These are phyloP conservation scores for Teleogryllus occipitalis DNA, from an alignment of 1,140 invertebrate genomes.

Conservation along the genomic window DNA sequence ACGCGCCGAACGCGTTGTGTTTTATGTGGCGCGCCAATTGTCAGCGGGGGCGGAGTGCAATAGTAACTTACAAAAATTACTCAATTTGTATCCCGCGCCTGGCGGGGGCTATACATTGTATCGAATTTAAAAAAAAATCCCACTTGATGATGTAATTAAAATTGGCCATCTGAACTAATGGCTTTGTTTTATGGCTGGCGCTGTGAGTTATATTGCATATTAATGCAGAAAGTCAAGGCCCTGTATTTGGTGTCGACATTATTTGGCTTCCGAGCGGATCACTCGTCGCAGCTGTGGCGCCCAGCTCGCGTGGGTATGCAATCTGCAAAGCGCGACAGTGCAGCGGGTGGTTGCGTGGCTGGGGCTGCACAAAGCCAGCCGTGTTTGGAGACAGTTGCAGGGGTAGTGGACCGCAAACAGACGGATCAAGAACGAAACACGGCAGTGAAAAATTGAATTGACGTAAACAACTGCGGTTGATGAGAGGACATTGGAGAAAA, in stretches of 20 bases:
- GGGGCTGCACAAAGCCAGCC: no score
- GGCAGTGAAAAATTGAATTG: no score
- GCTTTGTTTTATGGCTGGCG: not conserved
- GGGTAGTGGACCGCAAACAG: no score
- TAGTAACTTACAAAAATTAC: conserved; percentile 6
- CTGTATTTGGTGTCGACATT: not conserved
- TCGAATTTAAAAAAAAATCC: not conserved
- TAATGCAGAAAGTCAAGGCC: conserved; percentile 1
- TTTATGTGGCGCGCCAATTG: not conserved
- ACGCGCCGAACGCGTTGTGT: not conserved
- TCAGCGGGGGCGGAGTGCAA: not conserved
- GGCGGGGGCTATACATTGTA: not conserved
- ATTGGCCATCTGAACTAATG: not conserved
- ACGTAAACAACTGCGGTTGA: no score
- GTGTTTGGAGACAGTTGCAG: not conserved
- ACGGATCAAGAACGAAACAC: no score
- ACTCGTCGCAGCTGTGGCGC: no score
- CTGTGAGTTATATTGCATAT: not conserved
- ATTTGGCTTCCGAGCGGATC: not conserved
- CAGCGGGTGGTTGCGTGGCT: no score
- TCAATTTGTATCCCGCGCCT: not conserved
- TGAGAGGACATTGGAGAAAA: no score
- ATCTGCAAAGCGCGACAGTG: no score
- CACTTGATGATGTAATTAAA: conserved; percentile 5
- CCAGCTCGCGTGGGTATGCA: no score